Evolutionary conservation across 2,113 vertebrate species (phyloP), one percentile per base, ranked within the genome.

Genomic region (Protobothrops flavoviridis): DNA sequence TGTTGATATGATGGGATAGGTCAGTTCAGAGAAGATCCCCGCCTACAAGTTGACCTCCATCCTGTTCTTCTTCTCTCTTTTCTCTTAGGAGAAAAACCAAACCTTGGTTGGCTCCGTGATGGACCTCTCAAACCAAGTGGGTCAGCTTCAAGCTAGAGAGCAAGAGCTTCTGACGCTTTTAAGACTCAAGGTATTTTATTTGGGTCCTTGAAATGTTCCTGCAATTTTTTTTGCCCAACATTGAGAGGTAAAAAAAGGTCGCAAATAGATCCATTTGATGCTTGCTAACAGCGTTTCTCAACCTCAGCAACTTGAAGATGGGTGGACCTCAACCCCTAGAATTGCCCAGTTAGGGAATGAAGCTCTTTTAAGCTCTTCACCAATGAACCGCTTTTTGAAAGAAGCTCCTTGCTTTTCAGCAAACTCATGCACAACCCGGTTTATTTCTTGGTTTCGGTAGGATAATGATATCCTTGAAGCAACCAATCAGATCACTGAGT

Each of bases 151-250:
- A 95, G 99, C 97, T 0, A 98, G 98, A n/a, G 99, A 99, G 87
- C 98, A 99, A 96, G 98, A 99, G 59, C 98, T 99, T 45, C 97
- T 98, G 21, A 98, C 98, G 0, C 98, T 98, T 98, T 98, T 99
- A 74, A 98, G 97, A 93, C 97, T 98, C 21, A 99, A 99, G 98
- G 99, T 99, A 97, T 96, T 43, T 86, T 91, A 45, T 61, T 0
- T 0, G n/a, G 33, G 56, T 89, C 92, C 59, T 91, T n/a, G 6
- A 15, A 24, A 29, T 2, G 48, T 50, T 53, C 52, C 52, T 11
- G 10, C 24, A 1, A 29, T 64, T 64, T 64, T 29, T 39, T 15
- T 69, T n/a, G 29, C 12, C 64, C 12, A 15, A 39, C 33, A 39
- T 9, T 81, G 69, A 33, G 33, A 21, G 7, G 33, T 39, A 2